phyloP scores from a whole-genome alignment of 1,140 invertebrate genomes.

The Drosophila tropicalis region DNA sequence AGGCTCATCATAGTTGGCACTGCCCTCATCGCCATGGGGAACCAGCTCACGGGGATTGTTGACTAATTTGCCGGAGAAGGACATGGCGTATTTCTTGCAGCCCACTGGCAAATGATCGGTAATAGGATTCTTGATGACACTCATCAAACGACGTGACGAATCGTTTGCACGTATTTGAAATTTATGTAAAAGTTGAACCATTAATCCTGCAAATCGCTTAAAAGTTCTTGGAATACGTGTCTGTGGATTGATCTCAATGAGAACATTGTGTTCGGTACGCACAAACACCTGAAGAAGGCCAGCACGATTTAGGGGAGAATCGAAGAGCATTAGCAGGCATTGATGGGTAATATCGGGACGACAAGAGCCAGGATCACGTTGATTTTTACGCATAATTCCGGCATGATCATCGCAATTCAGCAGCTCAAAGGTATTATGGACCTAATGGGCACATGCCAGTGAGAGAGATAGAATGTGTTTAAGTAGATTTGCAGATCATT shows the following conservation, averaged over 20 bases:
- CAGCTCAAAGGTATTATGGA: conserved; percentile 94
- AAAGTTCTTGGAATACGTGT: conserved; percentile 99
- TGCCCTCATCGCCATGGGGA: conserved; percentile 84
- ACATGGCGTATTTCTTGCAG: conserved; percentile 95
- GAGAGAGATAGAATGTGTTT: conserved; percentile 23
- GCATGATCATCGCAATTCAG: conserved; percentile 97
- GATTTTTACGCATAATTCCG: conserved; percentile 92
- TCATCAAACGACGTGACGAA: conserved; percentile 94
- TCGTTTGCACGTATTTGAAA: conserved; percentile 95
- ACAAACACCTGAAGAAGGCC: conserved; percentile 96
- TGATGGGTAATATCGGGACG: conserved; percentile 98
- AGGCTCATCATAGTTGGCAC: conserved; percentile 87
- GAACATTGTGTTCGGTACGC: conserved; percentile 97
- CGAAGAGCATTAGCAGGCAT: conserved; percentile 97
- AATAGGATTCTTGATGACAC: conserved; percentile 99
- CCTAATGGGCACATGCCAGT: conserved; percentile 84
- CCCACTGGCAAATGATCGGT: conserved; percentile 98
- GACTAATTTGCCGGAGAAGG: conserved; percentile 92
- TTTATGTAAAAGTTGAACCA: conserved; percentile 99
- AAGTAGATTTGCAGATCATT: neutral
- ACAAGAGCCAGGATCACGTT: conserved; percentile 92
- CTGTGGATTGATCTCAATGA: conserved; percentile 99
- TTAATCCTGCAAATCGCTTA: conserved; percentile 98
- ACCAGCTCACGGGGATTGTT: conserved; percentile 92
- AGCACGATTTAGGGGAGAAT: conserved; percentile 97